Percentiles rank a stretch among this genome's conserved stretches.
Conservation (phyloP, 2,797 vertebrate genomes). For the Podarcis lilfordi region DNA sequence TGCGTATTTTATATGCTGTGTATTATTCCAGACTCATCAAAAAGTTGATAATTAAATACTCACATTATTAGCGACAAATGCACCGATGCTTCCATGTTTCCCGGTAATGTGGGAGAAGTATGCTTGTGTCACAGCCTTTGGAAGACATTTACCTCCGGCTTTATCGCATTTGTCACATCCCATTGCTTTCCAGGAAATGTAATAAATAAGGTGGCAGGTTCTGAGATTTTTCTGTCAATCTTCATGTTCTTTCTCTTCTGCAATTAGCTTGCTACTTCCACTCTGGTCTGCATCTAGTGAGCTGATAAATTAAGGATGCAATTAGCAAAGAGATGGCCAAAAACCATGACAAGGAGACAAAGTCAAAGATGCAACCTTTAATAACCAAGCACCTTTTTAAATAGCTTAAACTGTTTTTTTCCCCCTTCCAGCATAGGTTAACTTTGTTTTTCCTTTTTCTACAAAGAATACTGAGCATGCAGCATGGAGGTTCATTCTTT, state of each 20-base stretch:
- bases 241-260: slow-evolving; percentile 21
- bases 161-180: slow-evolving; percentile 22
- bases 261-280: slow-evolving; percentile 19
- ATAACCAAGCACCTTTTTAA: neutral
- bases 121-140: neutral
- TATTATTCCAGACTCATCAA: neutral
- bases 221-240: neutral
- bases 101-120: slow-evolving; percentile 1
- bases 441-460: neutral
- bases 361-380: slow-evolving; percentile 1
- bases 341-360: slow-evolving; percentile 13
- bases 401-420: neutral
- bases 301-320: slow-evolving; percentile 25
- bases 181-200: slow-evolving; percentile 30
- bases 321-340: slow-evolving; percentile 14
- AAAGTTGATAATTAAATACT: slow-evolving; percentile 13
- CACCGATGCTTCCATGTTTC: neutral
- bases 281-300: neutral
- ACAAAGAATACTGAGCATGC: neutral
- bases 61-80: slow-evolving; percentile 14
- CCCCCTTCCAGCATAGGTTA: neutral
- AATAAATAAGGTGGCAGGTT: slow-evolving; percentile 3
- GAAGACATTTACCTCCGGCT: slow-evolving; percentile 22
- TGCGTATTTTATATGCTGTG: neutral
- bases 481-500: neutral